These are phyloP conservation scores for Anolis carolinensis DNA, from an alignment of 2,113 vertebrate genomes.

Conservation along the genomic window DNA sequence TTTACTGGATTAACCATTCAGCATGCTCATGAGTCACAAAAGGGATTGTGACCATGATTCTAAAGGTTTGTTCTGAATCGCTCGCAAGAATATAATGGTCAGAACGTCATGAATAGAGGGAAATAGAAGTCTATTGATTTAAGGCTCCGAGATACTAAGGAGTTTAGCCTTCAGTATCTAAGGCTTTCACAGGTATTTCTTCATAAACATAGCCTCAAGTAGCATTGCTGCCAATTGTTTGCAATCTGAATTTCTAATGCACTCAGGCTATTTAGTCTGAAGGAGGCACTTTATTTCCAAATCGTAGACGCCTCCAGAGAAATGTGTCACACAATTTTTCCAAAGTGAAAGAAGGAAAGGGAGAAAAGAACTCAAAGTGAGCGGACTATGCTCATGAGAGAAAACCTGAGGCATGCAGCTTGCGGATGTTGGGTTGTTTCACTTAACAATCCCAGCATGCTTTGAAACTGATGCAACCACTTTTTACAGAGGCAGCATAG, in stretches of 20 bases:
- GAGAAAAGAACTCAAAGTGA: conserved; percentile 13
- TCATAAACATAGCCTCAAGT: conserved; percentile 88
- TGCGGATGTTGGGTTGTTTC: conserved; percentile 88
- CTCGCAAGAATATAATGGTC: conserved; percentile 82
- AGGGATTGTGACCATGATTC: conserved; percentile 82
- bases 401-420: conserved; percentile 87
- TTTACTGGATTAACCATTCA: conserved; percentile 91
- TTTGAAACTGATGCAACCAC: conserved; percentile 85
- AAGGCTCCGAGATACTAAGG: conserved; percentile 91
- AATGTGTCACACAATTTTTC: conserved; percentile 46
- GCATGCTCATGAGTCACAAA: conserved; percentile 85
- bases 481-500: conserved; percentile 78
- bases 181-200: conserved; percentile 88
- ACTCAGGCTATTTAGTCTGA: conserved; percentile 3
- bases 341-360: conserved; percentile 22
- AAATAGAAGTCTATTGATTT: conserved; percentile 80
- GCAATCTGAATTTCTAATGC: conserved; percentile 39
- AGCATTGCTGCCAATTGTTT: conserved; percentile 65
- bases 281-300: conserved; percentile 46
- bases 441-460: conserved; percentile 85
- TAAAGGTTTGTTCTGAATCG: conserved; percentile 77
- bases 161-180: conserved; percentile 87
- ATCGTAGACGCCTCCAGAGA: conserved; percentile 29
- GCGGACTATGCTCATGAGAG: conserved; percentile 86
- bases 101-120: conserved; percentile 86